phyloP scores from a whole-genome alignment of 1,140 invertebrate species.

The Nilaparvata lugens region DNA sequence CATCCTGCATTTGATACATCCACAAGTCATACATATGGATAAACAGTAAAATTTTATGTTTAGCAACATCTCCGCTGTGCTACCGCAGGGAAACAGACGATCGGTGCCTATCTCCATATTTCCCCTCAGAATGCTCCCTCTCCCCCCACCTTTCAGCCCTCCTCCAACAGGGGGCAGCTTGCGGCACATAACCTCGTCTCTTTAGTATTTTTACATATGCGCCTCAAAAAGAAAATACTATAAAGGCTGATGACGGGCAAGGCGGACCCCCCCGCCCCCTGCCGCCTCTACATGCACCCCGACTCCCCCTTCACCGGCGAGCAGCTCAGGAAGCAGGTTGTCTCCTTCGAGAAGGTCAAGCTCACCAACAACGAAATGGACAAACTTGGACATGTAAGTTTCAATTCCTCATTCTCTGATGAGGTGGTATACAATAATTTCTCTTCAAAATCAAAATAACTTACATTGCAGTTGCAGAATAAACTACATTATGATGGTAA shows the following conservation, averaged over 20 bases:
- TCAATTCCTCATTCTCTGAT: neutral
- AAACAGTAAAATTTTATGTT: slow-evolving; percentile 25
- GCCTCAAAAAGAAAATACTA: too few relatives aligned
- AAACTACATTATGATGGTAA: too few relatives aligned
- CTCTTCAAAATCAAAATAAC: neutral
- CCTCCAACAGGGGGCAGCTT: too few relatives aligned
- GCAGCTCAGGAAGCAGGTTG: slow-evolving; percentile 91
- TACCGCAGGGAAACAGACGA: too few relatives aligned
- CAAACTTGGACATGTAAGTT: slow-evolving; percentile 45
- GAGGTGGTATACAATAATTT: neutral
- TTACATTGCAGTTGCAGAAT: neutral
- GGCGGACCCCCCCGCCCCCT: slow-evolving; percentile 52
- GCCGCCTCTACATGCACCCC: slow-evolving; percentile 90
- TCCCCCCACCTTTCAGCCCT: too few relatives aligned
- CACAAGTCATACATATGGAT: slow-evolving; percentile 23
- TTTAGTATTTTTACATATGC: too few relatives aligned
- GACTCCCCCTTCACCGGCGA: slow-evolving; percentile 96
- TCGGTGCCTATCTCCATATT: too few relatives aligned
- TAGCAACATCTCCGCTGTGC: neutral
- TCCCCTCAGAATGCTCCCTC: too few relatives aligned
- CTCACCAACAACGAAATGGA: slow-evolving; percentile 99
- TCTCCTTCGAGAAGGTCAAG: slow-evolving; percentile 99
- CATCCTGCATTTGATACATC: slow-evolving; percentile 14
- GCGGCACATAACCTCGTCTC: too few relatives aligned
- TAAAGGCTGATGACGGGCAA: too few relatives aligned